Conservation (phyloP, 1,140 invertebrate genomes). For the Trachelipus rathkii region DNA sequence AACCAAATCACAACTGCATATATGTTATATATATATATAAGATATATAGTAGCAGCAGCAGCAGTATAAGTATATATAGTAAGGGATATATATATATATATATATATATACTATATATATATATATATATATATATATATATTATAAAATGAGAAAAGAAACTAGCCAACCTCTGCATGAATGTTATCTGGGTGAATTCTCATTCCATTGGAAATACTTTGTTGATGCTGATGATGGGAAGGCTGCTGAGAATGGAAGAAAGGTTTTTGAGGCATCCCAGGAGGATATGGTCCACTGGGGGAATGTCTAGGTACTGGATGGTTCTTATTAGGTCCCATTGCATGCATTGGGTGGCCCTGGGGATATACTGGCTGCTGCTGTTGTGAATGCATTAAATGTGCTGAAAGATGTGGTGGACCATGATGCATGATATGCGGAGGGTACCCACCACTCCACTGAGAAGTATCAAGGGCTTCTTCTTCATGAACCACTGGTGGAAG, state of each 20-base stretch:
- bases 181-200: neutral
- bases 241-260: neutral
- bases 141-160: neutral
- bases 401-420: constrained; percentile 55
- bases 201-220: neutral
- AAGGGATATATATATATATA: too few relatives aligned
- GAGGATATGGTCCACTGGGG: constrained; percentile 20
- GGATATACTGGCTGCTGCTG: constrained; percentile 77
- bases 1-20: neutral
- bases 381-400: constrained; percentile 58
- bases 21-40: too few relatives aligned
- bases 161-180: neutral
- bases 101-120: too few relatives aligned
- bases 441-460: neutral
- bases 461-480: constrained; percentile 1
- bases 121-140: too few relatives aligned
- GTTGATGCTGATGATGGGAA: neutral
- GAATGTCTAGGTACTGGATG: neutral
- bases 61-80: too few relatives aligned
- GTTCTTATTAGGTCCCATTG: constrained; percentile 14
- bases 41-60: too few relatives aligned
- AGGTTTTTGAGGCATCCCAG: constrained; percentile 3
- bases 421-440: constrained; percentile 24
- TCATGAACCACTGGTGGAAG: constrained; percentile 42
- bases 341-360: constrained; percentile 60